These are phyloP conservation scores for Pelvicachromis taeniatus DNA, from an alignment of 2,113 vertebrate genomes.

Conservation along the genomic window DNA sequence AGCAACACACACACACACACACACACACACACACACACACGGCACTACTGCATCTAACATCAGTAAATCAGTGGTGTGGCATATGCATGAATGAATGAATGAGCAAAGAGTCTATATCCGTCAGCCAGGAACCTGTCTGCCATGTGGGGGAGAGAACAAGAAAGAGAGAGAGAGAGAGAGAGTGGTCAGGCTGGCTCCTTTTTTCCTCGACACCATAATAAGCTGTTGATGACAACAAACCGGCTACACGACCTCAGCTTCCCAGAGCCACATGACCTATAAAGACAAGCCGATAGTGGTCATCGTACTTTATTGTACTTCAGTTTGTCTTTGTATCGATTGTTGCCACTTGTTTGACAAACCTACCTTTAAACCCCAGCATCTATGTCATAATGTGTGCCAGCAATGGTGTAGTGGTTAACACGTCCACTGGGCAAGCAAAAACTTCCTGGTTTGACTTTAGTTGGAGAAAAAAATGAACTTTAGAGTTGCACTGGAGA, in stretches of 20 bases:
- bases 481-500: accelerated
- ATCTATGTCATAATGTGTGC: background rate
- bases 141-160: background rate
- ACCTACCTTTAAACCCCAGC: background rate
- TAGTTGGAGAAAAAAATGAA: background rate
- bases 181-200: background rate
- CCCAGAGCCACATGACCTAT: background rate
- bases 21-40: background rate
- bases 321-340: background rate
- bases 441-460: background rate
- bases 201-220: background rate
- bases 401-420: background rate
- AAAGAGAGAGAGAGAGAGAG: background rate
- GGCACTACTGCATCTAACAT: background rate
- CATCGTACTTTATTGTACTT: background rate
- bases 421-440: background rate
- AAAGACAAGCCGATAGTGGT: background rate
- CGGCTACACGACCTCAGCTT: background rate
- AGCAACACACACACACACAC: background rate
- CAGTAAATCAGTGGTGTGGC: background rate
- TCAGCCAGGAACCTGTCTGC: background rate
- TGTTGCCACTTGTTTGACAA: background rate
- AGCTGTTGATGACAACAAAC: background rate
- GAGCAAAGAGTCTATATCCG: background rate
- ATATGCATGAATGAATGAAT: background rate